phyloP scores from a whole-genome alignment of 2,888 invertebrate genomes.

The Drosophila ustulata region DNA sequence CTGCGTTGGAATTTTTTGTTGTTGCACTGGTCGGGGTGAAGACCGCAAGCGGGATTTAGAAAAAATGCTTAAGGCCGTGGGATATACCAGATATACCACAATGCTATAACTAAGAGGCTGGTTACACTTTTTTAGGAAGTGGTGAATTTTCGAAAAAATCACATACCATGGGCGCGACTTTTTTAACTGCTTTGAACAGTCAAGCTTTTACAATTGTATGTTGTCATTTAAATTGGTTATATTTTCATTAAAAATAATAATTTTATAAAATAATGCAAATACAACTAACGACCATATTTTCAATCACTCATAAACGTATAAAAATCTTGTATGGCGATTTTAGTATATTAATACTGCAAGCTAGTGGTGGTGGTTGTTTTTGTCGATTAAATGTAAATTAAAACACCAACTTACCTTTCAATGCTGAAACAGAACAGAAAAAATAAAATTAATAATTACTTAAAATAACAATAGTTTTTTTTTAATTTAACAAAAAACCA shows the following conservation, averaged over 20 bases:
- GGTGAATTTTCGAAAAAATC: not conserved
- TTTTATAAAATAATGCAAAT: too few species aligned
- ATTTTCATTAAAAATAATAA: too few species aligned
- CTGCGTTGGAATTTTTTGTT: constrained; percentile 66
- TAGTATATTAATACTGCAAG: too few species aligned
- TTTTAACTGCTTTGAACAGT: too few species aligned
- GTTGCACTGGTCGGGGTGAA: constrained; percentile 53
- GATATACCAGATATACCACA: not conserved
- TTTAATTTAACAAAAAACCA: not conserved
- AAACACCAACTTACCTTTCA: not conserved
- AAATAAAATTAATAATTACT: not conserved
- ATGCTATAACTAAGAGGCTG: not conserved
- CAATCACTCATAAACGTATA: too few species aligned
- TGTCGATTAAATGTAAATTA: not conserved
- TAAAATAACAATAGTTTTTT: not conserved
- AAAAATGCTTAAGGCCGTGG: not conserved
- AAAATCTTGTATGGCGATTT: too few species aligned
- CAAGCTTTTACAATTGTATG: too few species aligned
- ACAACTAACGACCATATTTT: too few species aligned
- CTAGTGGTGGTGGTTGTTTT: too few species aligned
- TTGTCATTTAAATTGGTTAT: too few species aligned
- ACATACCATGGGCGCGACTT: not conserved
- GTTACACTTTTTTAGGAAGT: not conserved
- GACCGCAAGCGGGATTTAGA: not conserved
- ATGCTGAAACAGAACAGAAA: not conserved